Evolutionary conservation across 2,113 vertebrate species (phyloP).

Genomic region (Bos indicus): DNA sequence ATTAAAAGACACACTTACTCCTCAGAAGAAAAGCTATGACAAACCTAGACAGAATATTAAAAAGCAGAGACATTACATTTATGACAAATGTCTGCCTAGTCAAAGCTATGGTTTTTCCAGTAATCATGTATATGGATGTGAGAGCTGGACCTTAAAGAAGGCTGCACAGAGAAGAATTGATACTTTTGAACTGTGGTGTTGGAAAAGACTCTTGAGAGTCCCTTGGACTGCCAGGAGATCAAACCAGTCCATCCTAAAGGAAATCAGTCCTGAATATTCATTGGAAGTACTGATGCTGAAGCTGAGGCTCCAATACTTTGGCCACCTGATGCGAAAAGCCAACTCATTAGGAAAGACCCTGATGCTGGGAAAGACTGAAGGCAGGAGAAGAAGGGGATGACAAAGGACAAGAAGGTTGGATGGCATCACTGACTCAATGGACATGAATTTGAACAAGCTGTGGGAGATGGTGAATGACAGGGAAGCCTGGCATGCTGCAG

Average conservation of each 20-base stretch:
- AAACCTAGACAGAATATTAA: not conserved
- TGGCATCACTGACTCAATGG: not conserved
- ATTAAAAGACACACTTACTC: not conserved
- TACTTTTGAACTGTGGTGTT: not conserved
- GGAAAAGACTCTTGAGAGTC: not conserved
- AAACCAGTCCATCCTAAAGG: not conserved
- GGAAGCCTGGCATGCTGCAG: not conserved
- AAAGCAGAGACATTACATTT: not conserved
- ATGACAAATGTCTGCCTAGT: not conserved
- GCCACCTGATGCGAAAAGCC: not conserved
- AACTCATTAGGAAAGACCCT: not conserved
- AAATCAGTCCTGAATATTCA: not conserved
- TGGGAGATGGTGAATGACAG: not conserved
- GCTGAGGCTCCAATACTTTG: not conserved
- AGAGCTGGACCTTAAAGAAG: not conserved
- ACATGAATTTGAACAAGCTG: not conserved
- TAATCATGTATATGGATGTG: not conserved
- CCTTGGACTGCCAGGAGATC: not conserved
- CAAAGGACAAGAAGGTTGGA: not conserved
- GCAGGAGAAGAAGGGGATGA: not conserved
- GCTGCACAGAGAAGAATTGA: not conserved
- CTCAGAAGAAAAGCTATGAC: not conserved
- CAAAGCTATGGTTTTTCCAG: not conserved
- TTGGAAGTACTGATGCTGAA: not conserved
- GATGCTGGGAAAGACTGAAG: not conserved